These are phyloP conservation scores for Drymonia ruficornis DNA, from an alignment of 2,888 invertebrate genomes.

Conservation along the genomic window DNA sequence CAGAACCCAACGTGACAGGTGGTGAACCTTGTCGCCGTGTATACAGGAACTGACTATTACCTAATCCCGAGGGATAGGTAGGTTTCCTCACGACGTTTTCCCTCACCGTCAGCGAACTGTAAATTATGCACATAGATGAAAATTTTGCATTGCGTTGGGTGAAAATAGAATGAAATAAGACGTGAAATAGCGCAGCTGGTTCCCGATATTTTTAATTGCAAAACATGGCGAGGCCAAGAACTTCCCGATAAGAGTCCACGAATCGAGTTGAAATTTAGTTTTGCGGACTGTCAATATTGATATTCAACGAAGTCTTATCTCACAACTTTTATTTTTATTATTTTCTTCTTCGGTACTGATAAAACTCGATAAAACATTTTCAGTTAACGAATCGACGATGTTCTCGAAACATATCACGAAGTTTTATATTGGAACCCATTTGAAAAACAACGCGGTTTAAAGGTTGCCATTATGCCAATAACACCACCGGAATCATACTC, in stretches of 20 bases:
- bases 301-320: constrained; percentile 56
- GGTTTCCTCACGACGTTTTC: too few relatives aligned
- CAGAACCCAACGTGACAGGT: too few relatives aligned
- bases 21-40: too few relatives aligned
- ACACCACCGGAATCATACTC: too few relatives aligned
- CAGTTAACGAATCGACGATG: neutral
- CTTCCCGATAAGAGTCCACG: constrained; percentile 54
- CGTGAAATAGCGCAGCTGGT: constrained; percentile 7
- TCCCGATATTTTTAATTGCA: constrained; percentile 46
- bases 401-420: neutral
- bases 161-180: neutral
- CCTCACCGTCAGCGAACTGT: too few relatives aligned
- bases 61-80: too few relatives aligned
- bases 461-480: too few relatives aligned
- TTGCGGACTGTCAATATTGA: constrained; percentile 47
- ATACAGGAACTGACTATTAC: too few relatives aligned
- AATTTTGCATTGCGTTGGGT: neutral
- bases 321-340: constrained; percentile 33
- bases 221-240: constrained; percentile 40
- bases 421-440: neutral
- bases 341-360: constrained; percentile 31
- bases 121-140: too few relatives aligned
- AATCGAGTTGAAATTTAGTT: constrained; percentile 52
- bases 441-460: too few relatives aligned
- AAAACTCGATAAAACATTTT: constrained; percentile 20